These are phyloP conservation scores for Villa cingulata DNA, from an alignment of 2,888 invertebrate species.

Conservation along the genomic window DNA sequence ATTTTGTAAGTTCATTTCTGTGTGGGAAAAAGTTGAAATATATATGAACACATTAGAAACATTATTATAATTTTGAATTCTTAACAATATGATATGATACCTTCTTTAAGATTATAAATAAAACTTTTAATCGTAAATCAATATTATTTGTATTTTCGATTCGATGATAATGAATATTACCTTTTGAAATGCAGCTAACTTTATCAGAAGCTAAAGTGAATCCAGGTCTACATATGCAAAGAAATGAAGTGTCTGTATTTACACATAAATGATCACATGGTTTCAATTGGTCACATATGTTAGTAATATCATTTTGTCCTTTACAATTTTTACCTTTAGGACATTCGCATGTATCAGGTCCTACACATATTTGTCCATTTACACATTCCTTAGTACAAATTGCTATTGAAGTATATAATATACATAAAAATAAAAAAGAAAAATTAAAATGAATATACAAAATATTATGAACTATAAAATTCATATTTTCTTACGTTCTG, in stretches of 20 bases:
- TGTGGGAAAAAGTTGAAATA: too few species aligned
- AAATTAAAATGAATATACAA: too few species aligned
- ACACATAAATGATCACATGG: neutral
- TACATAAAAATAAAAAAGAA: too few species aligned
- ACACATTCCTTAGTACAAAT: neutral
- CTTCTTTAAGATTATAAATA: too few species aligned
- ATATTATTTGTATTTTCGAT: too few species aligned
- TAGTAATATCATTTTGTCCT: neutral
- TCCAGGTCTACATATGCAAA: neutral
- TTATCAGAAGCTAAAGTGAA: neutral
- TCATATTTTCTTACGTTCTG: neutral
- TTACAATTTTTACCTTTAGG: neutral
- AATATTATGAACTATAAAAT: neutral
- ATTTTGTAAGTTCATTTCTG: too few species aligned
- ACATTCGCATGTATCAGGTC: neutral
- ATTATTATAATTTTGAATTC: too few species aligned
- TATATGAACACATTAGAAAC: too few species aligned
- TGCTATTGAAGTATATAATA: too few species aligned
- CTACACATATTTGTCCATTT: neutral
- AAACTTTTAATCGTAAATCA: too few species aligned
- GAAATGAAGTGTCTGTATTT: neutral
- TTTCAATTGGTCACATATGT: neutral
- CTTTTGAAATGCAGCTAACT: neutral
- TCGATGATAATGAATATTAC: too few species aligned
- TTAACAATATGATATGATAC: too few species aligned